phyloP scores from a whole-genome alignment of 1,140 invertebrate genomes.

The Heterodera carotae region DNA sequence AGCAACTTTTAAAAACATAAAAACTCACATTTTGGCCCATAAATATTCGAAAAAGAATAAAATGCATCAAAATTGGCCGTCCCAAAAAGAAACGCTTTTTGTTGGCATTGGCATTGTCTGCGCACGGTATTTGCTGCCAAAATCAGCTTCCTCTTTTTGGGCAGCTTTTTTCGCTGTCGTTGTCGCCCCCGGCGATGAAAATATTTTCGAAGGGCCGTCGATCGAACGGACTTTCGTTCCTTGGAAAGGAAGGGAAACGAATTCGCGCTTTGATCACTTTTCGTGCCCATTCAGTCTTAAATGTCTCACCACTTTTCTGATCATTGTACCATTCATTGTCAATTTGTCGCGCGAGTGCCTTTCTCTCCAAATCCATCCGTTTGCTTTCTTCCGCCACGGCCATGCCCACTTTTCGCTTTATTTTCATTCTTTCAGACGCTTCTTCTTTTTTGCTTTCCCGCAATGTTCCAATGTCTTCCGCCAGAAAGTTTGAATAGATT shows the following conservation, averaged over 20 bases:
- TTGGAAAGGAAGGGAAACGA: too few species aligned
- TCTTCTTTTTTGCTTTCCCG: background rate
- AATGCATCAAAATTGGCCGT: background rate
- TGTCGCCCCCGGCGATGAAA: too few species aligned
- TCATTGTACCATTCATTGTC: background rate
- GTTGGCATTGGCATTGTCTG: slow-evolving; percentile 1
- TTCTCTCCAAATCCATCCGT: background rate
- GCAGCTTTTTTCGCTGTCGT: background rate
- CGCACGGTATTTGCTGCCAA: background rate
- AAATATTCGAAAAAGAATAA: too few species aligned
- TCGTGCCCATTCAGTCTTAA: too few species aligned
- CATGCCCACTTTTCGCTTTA: background rate
- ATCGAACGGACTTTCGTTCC: too few species aligned
- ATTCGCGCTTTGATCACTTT: too few species aligned
- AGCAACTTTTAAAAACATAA: too few species aligned
- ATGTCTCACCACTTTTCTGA: too few species aligned
- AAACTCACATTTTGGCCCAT: too few species aligned
- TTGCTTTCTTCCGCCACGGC: background rate
- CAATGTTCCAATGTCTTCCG: background rate
- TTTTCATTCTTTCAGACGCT: background rate
- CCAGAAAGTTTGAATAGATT: slow-evolving; percentile 6
- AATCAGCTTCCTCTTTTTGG: background rate
- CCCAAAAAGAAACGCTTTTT: background rate
- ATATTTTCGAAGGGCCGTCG: too few species aligned
- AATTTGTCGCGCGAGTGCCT: background rate